Evolutionary conservation across 2,113 vertebrate genomes (phyloP).

Genomic region (Meleagris gallopavo): DNA sequence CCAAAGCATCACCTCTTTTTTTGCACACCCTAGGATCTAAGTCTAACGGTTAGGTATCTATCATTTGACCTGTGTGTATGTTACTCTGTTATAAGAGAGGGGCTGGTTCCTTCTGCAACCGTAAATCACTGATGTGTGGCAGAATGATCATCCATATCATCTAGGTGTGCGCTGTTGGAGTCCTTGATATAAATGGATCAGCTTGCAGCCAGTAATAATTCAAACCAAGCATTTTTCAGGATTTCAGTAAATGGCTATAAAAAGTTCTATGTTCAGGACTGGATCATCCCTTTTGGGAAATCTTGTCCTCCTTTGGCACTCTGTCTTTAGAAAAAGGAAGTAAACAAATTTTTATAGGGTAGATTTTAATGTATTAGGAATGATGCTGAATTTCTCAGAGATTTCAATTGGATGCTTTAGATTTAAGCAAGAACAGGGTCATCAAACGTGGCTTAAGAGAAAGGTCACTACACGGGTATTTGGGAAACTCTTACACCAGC

Average conservation of each 20-base stretch:
- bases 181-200: constrained; percentile 18
- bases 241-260: not conserved
- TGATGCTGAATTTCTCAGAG: not conserved
- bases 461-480: not conserved
- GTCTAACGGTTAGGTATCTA: not conserved
- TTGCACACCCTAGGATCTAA: not conserved
- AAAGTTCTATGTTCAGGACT: not conserved
- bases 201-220: constrained; percentile 23
- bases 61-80: constrained; percentile 6
- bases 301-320: not conserved
- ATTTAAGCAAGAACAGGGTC: not conserved
- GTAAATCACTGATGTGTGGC: not conserved
- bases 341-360: not conserved
- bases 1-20: not conserved
- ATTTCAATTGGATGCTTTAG: not conserved
- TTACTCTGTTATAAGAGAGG: not conserved
- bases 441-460: not conserved
- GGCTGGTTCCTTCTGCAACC: not conserved
- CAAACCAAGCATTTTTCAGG: not conserved
- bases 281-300: not conserved
- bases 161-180: not conserved
- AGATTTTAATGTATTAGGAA: not conserved
- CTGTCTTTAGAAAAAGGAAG: not conserved
- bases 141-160: not conserved
- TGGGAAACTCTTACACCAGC: not conserved